Evolutionary conservation across 2,797 vertebrate genomes (phyloP), one percentile per base, ranked within the genome.

Genomic region (Molossus alvarezi): DNA sequence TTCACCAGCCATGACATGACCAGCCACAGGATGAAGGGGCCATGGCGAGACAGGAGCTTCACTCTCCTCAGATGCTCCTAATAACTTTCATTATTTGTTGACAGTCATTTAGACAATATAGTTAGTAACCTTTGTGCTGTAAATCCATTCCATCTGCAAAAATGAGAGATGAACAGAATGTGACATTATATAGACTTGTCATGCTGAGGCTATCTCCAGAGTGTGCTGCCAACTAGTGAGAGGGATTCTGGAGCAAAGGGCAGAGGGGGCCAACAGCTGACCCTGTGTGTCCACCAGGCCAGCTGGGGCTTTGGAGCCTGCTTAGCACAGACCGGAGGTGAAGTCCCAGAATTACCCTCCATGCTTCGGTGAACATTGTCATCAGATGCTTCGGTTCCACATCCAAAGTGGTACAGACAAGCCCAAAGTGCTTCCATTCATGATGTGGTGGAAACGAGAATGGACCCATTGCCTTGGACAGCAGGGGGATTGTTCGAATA

Each of bases 1-100:
- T 98, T 98, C 96, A 95, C 84, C 95, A 97, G 91, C 94, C 80
- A 3, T 41, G 88, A 96, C 95, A 97, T 97, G 94, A 98, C 97
- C 96, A 97, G 92, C 69, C 91, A 95, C 88, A 60, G 0, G 90
- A 96, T 93, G 97, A 97, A 98, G 95, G 97, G 97, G 96, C 90
- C 87, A 88, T 82, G 0, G 79, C 96, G 95, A 95, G 96, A 90
- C 27, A 33, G 90, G 53, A 93, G 60, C 33, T 72, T 58, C 41
- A 45, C 90, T 86, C 96, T 93, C 97, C 97, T 89, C 51, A 90
- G 90, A 97, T 84, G 88, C 73, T 97, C 97, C 90, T 97, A 97
- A 97, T 97, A 95, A 97, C 96, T 97, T 98, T 88, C 97, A 88
- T 95, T 98, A 96, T 97, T 98, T 98, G 95, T 97, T 97, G 95